These are phyloP conservation scores for Liodrosophila aerea DNA, from an alignment of 2,888 invertebrate species.

Conservation along the genomic window DNA sequence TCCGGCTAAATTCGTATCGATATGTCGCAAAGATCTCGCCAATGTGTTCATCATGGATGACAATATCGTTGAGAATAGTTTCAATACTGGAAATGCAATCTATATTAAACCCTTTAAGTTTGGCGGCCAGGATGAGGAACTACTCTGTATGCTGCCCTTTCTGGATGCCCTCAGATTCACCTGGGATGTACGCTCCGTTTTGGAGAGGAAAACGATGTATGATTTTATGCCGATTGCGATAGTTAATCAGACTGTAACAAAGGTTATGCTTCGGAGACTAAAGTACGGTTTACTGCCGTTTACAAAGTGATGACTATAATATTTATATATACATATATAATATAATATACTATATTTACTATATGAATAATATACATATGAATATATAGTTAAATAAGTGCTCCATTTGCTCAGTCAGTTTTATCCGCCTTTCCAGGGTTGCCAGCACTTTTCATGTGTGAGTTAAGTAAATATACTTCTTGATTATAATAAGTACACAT, in stretches of 20 bases:
- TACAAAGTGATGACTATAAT: no score
- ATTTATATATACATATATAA: no score
- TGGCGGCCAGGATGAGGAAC: conserved; percentile 14
- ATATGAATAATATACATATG: no score
- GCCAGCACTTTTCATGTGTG: no score
- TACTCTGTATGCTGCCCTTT: conserved; percentile 42
- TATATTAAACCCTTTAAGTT: conserved; percentile 29
- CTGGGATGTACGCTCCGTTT: conserved; percentile 44
- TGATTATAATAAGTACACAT: no score
- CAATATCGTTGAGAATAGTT: conserved; percentile 24
- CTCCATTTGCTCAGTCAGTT: no score
- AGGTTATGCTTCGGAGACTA: not conserved
- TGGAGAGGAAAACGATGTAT: conserved; percentile 15
- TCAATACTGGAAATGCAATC: conserved; percentile 42
- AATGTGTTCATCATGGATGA: conserved; percentile 47
- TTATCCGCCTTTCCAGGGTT: no score
- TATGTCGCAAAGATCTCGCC: conserved; percentile 17
- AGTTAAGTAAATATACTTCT: no score
- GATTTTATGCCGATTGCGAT: not conserved
- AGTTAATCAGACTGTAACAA: no score
- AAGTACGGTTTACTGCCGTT: not conserved
- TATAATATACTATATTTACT: no score
- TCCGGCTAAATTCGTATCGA: conserved; percentile 27
- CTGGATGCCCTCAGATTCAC: conserved; percentile 52
- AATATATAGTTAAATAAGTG: no score